These are phyloP conservation scores for Anagyrus pseudococci DNA, from an alignment of 2,888 invertebrate genomes.

Conservation along the genomic window DNA sequence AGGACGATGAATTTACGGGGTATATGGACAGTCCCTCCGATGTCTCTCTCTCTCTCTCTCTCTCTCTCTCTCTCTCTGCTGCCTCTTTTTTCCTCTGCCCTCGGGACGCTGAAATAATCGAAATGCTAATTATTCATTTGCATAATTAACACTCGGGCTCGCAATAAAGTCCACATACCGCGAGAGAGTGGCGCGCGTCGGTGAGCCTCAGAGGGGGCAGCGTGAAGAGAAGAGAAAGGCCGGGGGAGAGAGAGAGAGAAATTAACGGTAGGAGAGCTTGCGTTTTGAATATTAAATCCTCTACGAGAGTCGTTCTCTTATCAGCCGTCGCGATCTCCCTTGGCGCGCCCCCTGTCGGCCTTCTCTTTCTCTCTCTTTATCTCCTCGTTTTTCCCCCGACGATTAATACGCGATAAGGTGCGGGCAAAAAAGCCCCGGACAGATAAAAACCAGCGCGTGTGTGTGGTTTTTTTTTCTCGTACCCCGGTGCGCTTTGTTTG, in stretches of 20 bases:
- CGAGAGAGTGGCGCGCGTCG: background rate
- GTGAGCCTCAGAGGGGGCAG: conserved; percentile 2
- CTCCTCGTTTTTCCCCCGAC: conserved; percentile 1
- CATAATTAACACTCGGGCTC: conserved; percentile 55
- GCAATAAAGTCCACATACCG: conserved; percentile 25
- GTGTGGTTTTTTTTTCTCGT: background rate
- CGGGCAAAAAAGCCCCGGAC: background rate
- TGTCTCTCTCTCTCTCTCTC: background rate
- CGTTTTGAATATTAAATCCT: conserved; percentile 36
- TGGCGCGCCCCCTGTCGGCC: background rate
- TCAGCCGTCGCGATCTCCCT: conserved; percentile 15
- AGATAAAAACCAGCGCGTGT: background rate
- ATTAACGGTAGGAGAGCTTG: conserved; percentile 27
- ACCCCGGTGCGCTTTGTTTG: background rate
- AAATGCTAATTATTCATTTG: conserved; percentile 58
- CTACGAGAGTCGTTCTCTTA: conserved; percentile 4
- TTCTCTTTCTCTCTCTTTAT: conserved; percentile 6
- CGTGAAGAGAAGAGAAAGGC: conserved; percentile 1
- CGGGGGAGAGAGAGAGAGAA: too few relatives aligned
- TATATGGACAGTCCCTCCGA: background rate
- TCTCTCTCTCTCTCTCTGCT: too few relatives aligned
- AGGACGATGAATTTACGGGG: conserved; percentile 16
- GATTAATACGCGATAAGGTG: conserved; percentile 35
- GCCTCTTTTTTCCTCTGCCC: too few relatives aligned
- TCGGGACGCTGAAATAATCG: conserved; percentile 55